Percentiles rank a stretch among this genome's conserved stretches.
Evolutionary conservation across 2,888 invertebrate genomes (phyloP).

Genomic region (Mechanitis mazaeus): DNA sequence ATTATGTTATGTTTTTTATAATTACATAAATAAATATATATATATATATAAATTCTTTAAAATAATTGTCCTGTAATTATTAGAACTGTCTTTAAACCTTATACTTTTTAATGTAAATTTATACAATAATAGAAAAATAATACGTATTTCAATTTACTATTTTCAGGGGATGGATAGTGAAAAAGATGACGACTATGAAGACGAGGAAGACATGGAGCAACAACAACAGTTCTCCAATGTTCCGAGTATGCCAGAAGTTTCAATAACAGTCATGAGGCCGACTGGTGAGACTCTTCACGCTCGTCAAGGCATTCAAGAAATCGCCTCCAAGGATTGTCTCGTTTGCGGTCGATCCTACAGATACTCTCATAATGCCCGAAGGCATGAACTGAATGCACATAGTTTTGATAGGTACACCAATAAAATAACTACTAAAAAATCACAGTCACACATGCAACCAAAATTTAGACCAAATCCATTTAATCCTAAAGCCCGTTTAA

Average conservation of each 20-base stretch:
- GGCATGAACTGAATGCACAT: conserved; percentile 69
- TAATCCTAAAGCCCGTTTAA: conserved; percentile 67
- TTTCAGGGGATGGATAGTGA: conserved; percentile 69
- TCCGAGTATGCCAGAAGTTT: conserved; percentile 66
- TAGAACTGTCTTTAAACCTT: no score
- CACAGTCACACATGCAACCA: conserved; percentile 51
- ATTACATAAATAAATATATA: background rate
- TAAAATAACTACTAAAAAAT: conserved; percentile 56
- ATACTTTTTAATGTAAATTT: no score
- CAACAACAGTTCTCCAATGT: conserved; percentile 44
- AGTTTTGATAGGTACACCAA: conserved; percentile 72
- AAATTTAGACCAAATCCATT: conserved; percentile 71
- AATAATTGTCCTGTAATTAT: no score
- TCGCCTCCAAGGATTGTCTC: conserved; percentile 71
- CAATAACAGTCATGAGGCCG: conserved; percentile 69
- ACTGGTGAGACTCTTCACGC: conserved; percentile 65
- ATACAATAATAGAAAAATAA: background rate
- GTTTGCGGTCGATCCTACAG: conserved; percentile 70
- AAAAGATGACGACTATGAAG: conserved; percentile 52
- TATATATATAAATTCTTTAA: no score
- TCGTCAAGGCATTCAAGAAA: conserved; percentile 68
- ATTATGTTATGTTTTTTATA: background rate
- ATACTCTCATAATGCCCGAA: conserved; percentile 71
- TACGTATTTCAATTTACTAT: background rate
- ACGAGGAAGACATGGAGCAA: conserved; percentile 50